Evolutionary conservation across 2,888 invertebrate genomes (phyloP), one percentile per base, ranked within the genome.

Genomic region (Caenorhabditis sinica): DNA sequence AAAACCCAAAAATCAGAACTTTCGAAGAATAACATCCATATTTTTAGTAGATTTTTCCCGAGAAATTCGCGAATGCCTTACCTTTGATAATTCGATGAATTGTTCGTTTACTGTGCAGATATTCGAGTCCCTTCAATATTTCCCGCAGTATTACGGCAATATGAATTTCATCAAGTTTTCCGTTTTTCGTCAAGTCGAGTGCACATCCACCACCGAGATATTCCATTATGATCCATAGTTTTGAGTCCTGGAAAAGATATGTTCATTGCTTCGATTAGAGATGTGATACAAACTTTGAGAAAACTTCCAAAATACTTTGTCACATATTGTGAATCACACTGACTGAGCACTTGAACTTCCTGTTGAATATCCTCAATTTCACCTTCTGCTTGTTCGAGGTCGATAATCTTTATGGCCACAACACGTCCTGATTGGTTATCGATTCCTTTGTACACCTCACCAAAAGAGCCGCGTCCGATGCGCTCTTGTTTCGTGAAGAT

Each of bases 161-260:
- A 94, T 99, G 98, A 95, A 96, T 96, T 95, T 99, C 99, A 93
- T 98, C 97, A 94, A 99, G 97, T 93, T 96, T 96, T 89, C 98
- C 98, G 25, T 90, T 90, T 66, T 99, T 99, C 97, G 99, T 99
- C 92, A 99, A 95, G 95, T 99, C 99, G 93, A 99, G 94, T 88
- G 98, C 98, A 80, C 98, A 99, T 86, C 99, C 99, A 73, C 99
- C 99, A 87, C 99, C 99, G 93, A 99, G 95, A 94, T 98, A 99
- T 94, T 99, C 99, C 99, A 99, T 99, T 93, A 99, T 98, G 93
- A 98, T 98, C 97, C 99, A 99, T 95, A 99, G 94, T 94, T 99
- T 99, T 90, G 98, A 97, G 92, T 98, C 98, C 97, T 97, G 94
- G n/a, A n/a, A 51, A 74, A 69, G n/a, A n/a, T 17, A 56, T 4